Percentiles rank a stretch among this genome's conserved stretches.
These are phyloP conservation scores for Tautogolabrus adspersus DNA, from an alignment of 2,113 vertebrate species.

Conservation along the genomic window DNA sequence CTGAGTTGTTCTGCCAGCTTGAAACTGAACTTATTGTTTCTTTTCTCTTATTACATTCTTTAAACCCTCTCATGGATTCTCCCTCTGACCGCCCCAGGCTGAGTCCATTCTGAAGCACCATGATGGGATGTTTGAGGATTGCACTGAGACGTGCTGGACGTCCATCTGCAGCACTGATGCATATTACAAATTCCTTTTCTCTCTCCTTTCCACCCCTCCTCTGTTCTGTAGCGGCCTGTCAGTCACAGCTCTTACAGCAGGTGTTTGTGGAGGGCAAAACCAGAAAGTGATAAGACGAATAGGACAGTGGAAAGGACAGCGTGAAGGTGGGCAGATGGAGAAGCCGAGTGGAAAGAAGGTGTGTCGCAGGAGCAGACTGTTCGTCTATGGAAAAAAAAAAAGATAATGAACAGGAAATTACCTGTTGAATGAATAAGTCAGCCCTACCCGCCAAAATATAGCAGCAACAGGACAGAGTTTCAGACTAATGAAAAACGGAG, in stretches of 20 bases:
- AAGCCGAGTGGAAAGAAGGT: conserved; percentile 12
- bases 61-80: conserved; percentile 6
- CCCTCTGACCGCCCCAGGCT: neutral
- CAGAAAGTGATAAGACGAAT: neutral
- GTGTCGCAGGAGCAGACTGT: neutral
- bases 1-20: neutral
- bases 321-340: conserved; percentile 20
- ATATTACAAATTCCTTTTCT: neutral
- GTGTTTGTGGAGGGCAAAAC: conserved; percentile 20
- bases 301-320: neutral
- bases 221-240: neutral
- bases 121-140: conserved; percentile 29
- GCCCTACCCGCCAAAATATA: neutral
- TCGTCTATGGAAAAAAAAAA: neutral
- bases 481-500: conserved; percentile 7
- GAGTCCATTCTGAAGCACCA: conserved; percentile 8
- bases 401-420: neutral
- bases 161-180: conserved; percentile 22
- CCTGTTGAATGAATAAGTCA: conserved; percentile 11
- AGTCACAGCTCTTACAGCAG: conserved; percentile 17
- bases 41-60: conserved; percentile 27
- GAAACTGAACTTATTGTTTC: neutral
- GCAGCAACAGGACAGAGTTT: neutral
- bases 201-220: neutral
- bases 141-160: conserved; percentile 11